Conservation (phyloP, 2,888 invertebrate species). For the Leptothorax acervorum region DNA sequence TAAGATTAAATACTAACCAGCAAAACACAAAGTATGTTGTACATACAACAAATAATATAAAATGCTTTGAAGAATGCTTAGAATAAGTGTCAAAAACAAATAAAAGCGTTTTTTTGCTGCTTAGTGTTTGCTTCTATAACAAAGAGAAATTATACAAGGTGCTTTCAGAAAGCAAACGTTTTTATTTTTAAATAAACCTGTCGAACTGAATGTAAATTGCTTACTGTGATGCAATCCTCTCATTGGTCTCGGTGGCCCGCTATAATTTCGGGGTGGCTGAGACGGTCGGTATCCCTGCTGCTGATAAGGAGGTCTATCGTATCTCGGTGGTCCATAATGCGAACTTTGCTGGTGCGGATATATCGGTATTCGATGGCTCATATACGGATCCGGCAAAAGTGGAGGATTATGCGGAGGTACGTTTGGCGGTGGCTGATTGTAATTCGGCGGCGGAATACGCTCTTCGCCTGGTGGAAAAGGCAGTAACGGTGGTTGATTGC, state of each 20-base stretch:
- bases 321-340: conserved; percentile 79
- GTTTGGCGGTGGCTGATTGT: conserved; percentile 80
- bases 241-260: conserved; percentile 82
- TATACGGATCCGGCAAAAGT: conserved; percentile 83
- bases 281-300: conserved; percentile 81
- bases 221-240: conserved; percentile 84
- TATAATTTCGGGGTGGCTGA: conserved; percentile 83
- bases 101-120: no score
- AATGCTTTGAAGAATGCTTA: no score
- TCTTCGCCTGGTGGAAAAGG: conserved; percentile 84
- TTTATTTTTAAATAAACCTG: no score
- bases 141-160: no score
- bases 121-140: no score
- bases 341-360: conserved; percentile 82
- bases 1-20: neutral
- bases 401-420: conserved; percentile 81
- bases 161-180: no score
- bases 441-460: conserved; percentile 80
- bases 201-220: conserved; percentile 44
- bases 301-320: conserved; percentile 83
- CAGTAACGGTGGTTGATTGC: conserved; percentile 80
- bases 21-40: neutral
- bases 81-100: no score
- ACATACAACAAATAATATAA: no score
- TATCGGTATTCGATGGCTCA: conserved; percentile 83